Percentiles rank a stretch among this genome's conserved stretches.
phyloP scores from a whole-genome alignment of 2,888 invertebrate genomes.

The Disparrhopalites patrizii region DNA sequence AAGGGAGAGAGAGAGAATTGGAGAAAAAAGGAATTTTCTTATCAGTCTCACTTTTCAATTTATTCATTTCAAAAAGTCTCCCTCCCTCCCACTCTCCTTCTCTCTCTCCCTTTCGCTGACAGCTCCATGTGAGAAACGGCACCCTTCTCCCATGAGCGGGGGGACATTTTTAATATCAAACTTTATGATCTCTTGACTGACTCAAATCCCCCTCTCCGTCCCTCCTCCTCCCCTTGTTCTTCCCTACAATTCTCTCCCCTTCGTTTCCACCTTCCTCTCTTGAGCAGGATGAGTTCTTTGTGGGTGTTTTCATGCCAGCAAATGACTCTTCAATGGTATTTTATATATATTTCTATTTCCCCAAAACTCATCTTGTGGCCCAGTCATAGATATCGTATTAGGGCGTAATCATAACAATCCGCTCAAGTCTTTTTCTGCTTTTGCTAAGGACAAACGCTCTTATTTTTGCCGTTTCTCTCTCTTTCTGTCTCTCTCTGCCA shows the following conservation, averaged over 20 bases:
- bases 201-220: conserved; percentile 4
- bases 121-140: conserved; percentile 32
- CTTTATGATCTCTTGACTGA: conserved; percentile 13
- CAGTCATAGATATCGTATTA: too few species aligned
- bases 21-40: conserved; percentile 8
- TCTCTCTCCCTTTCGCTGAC: conserved; percentile 29
- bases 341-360: too few species aligned
- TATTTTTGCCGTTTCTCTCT: background rate
- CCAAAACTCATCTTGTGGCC: too few species aligned
- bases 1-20: conserved; percentile 2
- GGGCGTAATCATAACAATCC: too few species aligned
- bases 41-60: conserved; percentile 29
- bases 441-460: too few species aligned
- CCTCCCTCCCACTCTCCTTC: too few species aligned
- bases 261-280: background rate
- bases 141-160: conserved; percentile 19
- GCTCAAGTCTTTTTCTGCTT: too few species aligned
- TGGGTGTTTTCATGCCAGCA: conserved; percentile 2
- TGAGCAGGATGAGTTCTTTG: conserved; percentile 8
- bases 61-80: conserved; percentile 35
- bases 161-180: conserved; percentile 35
- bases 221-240: background rate
- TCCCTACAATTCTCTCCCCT: background rate
- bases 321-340: too few species aligned
- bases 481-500: background rate